These are phyloP conservation scores for Brachionus plicatilis DNA, from an alignment of 1,140 invertebrate genomes.

Conservation along the genomic window DNA sequence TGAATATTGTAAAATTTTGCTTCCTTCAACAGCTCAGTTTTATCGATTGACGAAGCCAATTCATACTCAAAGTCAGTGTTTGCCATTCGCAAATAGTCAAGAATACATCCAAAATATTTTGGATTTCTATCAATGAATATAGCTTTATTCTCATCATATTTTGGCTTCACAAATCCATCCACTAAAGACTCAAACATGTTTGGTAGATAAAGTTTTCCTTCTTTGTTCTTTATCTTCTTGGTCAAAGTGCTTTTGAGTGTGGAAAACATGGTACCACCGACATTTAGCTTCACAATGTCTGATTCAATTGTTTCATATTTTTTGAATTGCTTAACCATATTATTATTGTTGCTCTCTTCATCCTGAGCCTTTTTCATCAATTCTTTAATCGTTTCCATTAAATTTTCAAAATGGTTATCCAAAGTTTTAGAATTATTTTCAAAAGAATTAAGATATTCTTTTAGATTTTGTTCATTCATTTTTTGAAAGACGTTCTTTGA, in stretches of 20 bases:
- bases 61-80: constrained; percentile 11
- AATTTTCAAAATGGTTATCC: background rate
- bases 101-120: background rate
- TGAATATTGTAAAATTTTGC: constrained; percentile 30
- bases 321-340: background rate
- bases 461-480: too few relatives aligned
- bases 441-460: background rate
- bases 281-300: background rate
- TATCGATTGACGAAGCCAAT: background rate
- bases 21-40: background rate
- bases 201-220: background rate
- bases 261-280: background rate
- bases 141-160: background rate
- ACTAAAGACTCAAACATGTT: background rate
- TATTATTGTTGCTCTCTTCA: background rate
- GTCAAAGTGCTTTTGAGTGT: background rate
- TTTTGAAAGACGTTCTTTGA: too few relatives aligned
- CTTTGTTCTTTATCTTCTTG: background rate
- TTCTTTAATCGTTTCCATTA: background rate
- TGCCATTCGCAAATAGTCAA: constrained; percentile 5
- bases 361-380: background rate
- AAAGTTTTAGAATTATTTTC: background rate
- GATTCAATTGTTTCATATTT: background rate
- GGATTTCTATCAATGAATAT: constrained; percentile 21
- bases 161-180: background rate